Conservation (phyloP, 2,888 invertebrate species). For the Hemicrepidius hirtus region DNA sequence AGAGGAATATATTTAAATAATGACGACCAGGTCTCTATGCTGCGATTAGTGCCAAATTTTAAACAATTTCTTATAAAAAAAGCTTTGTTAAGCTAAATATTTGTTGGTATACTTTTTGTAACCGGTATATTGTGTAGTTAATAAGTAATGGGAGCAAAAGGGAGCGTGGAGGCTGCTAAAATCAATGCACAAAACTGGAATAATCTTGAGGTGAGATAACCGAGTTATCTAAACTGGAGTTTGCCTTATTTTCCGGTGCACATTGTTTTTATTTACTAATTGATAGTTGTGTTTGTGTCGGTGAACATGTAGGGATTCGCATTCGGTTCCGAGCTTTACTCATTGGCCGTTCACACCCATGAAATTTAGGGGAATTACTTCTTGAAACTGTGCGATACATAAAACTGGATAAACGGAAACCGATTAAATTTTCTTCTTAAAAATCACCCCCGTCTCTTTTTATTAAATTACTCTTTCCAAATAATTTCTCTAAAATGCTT, state of each 20-base stretch:
- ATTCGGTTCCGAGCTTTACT: not conserved
- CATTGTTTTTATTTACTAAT: slow-evolving; percentile 27
- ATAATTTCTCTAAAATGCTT: not conserved
- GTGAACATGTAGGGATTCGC: slow-evolving; percentile 8
- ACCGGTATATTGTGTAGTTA: slow-evolving; percentile 49
- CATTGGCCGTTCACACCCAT: slow-evolving; percentile 25
- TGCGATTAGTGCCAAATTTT: slow-evolving; percentile 51
- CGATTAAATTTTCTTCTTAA: slow-evolving; percentile 25
- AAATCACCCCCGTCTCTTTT: not conserved
- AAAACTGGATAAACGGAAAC: slow-evolving; percentile 21
- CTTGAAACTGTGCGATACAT: slow-evolving; percentile 24
- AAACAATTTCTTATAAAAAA: slow-evolving; percentile 39
- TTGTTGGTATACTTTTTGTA: slow-evolving; percentile 41
- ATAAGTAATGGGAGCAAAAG: slow-evolving; percentile 83
- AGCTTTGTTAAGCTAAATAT: slow-evolving; percentile 30
- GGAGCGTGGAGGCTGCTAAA: slow-evolving; percentile 88
- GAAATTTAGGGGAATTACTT: slow-evolving; percentile 29
- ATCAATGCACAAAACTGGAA: slow-evolving; percentile 88
- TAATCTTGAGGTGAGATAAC: slow-evolving; percentile 83
- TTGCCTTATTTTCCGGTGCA: slow-evolving; percentile 28
- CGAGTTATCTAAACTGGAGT: slow-evolving; percentile 19
- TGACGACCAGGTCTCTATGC: slow-evolving; percentile 33
- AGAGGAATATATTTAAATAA: slow-evolving; percentile 14
- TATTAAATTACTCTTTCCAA: not conserved
- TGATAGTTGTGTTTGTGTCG: slow-evolving; percentile 14